Base-by-base conservation (phyloP, 2,888 invertebrate species). In the Helleia helle region DNA sequence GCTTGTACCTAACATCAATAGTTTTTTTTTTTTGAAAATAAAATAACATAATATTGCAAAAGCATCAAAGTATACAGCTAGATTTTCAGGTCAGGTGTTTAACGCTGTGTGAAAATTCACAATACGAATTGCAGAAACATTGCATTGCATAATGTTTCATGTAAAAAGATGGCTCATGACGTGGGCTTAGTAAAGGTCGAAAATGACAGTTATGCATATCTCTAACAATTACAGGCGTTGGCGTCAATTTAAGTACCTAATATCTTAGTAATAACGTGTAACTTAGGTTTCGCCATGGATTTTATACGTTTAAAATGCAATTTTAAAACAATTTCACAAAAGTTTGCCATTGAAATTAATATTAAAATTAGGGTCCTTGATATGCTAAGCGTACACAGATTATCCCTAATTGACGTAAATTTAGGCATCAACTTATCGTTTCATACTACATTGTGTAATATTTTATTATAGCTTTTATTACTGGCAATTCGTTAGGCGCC, bases 161-260 rank as follows among this genome's bases (percentile, higher is more conserved):
- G 65, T 59, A 43, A 46, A 59, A 57, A 69, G 74, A 75, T 77
- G 76, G 72, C 56, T 62, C 63, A 61, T 60, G 25, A 44, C 39
- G 80, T 83, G 75, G 81, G 81, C 55, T 59, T 71, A 71, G 66
- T 67, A 74, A 71, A 81, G 80, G 77, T 61, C 70, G 57, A 48
- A 60, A 58, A 65, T 70, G 73, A 77, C 74, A 75, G 72, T 65
- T 73, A 76, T 72, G 66, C 60, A 55, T 52, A 62, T 52, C 50
- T 60, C 55, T 55, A 55, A 66, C 66, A 67, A 68, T 66, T 71
- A 63, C 61, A 5, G 51, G 40, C 47, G 56, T 59, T 52, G 63
- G 59, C 48, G 59, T 56, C 47, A 41, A 47, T 52, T 58, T 57
- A 51, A 58, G 50, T 52, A n/a, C n/a, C n/a, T n/a, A 47, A 47